Conservation (phyloP, 64 coral and sea anemone genomes). For the Montipora capricornis region DNA sequence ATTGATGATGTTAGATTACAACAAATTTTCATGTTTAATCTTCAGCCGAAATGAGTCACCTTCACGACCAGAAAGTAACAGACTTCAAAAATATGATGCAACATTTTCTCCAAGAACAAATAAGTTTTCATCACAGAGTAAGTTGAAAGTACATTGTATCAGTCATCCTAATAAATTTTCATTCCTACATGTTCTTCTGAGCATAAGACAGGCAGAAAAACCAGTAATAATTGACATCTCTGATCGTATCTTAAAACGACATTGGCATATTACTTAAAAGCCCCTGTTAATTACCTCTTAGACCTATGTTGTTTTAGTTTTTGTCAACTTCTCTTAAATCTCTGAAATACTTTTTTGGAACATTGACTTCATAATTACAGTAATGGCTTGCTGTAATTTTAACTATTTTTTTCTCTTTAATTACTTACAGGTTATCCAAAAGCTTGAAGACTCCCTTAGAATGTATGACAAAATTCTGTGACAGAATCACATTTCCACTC, state of each 20-base stretch:
- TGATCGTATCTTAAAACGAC: no score
- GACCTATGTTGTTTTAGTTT: no score
- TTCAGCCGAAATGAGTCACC: conserved; percentile 94
- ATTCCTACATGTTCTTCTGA: no score
- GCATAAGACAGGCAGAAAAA: no score
- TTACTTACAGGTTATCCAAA: conserved; percentile 53
- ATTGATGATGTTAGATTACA: not conserved
- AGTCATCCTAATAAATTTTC: no score
- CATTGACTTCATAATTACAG: not conserved
- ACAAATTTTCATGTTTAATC: not conserved
- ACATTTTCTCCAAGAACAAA: conserved; percentile 93
- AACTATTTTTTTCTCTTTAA: not conserved
- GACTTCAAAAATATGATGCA: conserved; percentile 98
- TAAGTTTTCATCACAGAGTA: conserved; percentile 90
- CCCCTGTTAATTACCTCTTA: no score
- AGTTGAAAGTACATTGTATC: conserved; percentile 1
- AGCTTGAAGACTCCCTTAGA: conserved; percentile 68
- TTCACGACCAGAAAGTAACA: conserved; percentile 85
- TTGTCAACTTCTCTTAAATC: not conserved
- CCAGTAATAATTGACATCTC: no score
- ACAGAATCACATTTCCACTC: not conserved
- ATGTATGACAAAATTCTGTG: conserved; percentile 79
- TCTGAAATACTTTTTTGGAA: not conserved
- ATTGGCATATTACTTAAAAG: no score
- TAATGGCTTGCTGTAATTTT: no score